Evolutionary conservation across 37 sponge, comb jelly and placozoan genomes (phyloP), one percentile per base, ranked within the genome.

Genomic region (Cladorhizidae sp.): DNA sequence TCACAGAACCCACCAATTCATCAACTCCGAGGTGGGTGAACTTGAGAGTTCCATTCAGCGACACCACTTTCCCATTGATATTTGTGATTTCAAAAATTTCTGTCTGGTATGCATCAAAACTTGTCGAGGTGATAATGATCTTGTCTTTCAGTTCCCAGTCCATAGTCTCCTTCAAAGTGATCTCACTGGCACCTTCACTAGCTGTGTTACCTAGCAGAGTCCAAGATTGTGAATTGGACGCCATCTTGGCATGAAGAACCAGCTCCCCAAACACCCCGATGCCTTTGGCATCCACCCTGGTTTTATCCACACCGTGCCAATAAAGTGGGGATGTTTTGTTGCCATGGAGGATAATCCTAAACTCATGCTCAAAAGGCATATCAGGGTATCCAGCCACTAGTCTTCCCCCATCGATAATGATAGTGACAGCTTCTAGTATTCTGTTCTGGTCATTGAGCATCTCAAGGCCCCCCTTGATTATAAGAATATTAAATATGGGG

Each of bases 71-170:
- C 1, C 36, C 31, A 8, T 37, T 45, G 20, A 92, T 71, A 22
- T 52, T 59, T 3, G 39, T 33, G 51, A 94, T 88, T 2, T 54
- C 57, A 54, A 74, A 71, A 28, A 71, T 45, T n/a, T 71, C 71
- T 41, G 45, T 41, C 22, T 71, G 45, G 37, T 71, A 43, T 1
- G 45, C 71, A 71, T 71, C 45, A 22, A 26, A 43, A 15, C 90
- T 84, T 23, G 98, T 92, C 33, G 95, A 87, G 15, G 91, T 88
- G 33, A 97, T 88, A 7, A 94, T 84, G 61, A 97, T 94, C 64
- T 81, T 72, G 22, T 90, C 88, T 89, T 15, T 65, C 64, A 36
- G 77, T 32, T 91, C 95, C 90, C 45, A 87, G 86, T 20, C 22
- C 25, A 23, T 25, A 76, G 41, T 67, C 73, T 45, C 8, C 5